Base-by-base conservation (phyloP, 1,140 invertebrate species). In the Zaprionus ghesquierei region DNA sequence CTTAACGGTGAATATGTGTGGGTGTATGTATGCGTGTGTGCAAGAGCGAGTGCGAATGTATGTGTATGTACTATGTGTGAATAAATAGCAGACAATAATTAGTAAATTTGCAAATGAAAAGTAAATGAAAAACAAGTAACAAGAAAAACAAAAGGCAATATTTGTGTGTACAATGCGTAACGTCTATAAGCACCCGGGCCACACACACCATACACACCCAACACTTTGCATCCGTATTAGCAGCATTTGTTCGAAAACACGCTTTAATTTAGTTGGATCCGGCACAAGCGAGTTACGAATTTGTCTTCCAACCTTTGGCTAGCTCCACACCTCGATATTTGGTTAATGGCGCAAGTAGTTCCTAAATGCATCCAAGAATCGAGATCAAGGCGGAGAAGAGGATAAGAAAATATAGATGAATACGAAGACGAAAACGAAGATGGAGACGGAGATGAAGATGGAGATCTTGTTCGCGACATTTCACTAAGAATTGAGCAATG, bases 51-150 rank as follows among this genome's bases (percentile, higher is more conserved):
- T 54, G 61, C 56, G 53, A 22, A 2, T 58, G 54, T 49, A 41
- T 58, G 63, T 69, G 60, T 78, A 72, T 78, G 77, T 80, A 71
- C 62, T 61, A 75, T 75, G 82, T 87, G 79, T 79, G 75, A 82
- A 89, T 81, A 87, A 89, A 89, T 87, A 87, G 86, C 87, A 90
- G 86, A 90, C 86, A 90, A 90, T 90, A 90, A 90, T 90, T 90
- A 90, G 81, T 78, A 74, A 76, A 71, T 61, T 71, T 64, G 69
- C 66, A 68, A 63, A 46, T 66, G 33, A 55, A 49, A 61, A 13
- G 15, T 49, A 35, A 41, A 44, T 22, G n/a, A 54, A 31, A 23
- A 61, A 27, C 27, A 50, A 58, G 50, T 53, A 33, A 63, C 27
- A 60, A 49, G 18, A 29, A 33, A 38, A 50, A 22, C 15, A 27